These are phyloP conservation scores for Miichthys miiuy DNA, from an alignment of 2,797 vertebrate species.

Conservation along the genomic window DNA sequence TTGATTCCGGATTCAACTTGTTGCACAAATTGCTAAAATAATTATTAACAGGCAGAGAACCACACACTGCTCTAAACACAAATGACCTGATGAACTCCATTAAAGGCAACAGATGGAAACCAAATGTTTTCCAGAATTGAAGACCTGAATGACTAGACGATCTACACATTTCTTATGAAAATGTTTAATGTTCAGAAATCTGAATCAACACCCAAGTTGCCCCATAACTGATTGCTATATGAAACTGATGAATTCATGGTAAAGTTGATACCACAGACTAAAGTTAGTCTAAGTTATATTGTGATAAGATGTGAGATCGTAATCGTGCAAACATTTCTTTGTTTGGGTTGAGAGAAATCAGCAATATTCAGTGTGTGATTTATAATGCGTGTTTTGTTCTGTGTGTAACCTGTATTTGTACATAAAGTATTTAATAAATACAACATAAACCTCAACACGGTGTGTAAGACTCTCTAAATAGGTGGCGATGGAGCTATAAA, in stretches of 20 bases:
- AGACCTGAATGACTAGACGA: constrained; percentile 43
- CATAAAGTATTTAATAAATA: constrained; percentile 92
- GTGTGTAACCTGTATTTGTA: constrained; percentile 99
- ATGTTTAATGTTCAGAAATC: constrained; percentile 60
- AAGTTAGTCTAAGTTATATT: constrained; percentile 88
- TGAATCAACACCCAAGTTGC: constrained; percentile 74
- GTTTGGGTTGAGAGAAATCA: constrained; percentile 90
- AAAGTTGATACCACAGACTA: constrained; percentile 83
- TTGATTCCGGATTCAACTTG: constrained; percentile 23
- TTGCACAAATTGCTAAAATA: constrained; percentile 16
- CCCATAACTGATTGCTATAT: constrained; percentile 83
- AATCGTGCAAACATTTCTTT: constrained; percentile 91
- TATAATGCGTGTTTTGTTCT: constrained; percentile 94
- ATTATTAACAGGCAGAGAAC: constrained; percentile 20
- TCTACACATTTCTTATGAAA: constrained; percentile 22
- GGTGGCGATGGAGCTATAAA: constrained; percentile 80
- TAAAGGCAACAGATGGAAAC: constrained; percentile 68
- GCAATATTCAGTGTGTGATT: constrained; percentile 93
- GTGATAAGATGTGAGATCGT: constrained; percentile 92
- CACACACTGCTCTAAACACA: constrained; percentile 23
- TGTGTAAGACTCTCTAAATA: constrained; percentile 99
- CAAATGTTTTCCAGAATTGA: constrained; percentile 21
- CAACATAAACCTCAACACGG: constrained; percentile 94
- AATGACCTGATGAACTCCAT: constrained; percentile 28
- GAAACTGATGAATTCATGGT: constrained; percentile 84